A percentile compares a stretch with the other conserved stretches of the same genome.
phyloP scores from a whole-genome alignment of 2,113 vertebrate species.

The Dissostichus mawsoni region DNA sequence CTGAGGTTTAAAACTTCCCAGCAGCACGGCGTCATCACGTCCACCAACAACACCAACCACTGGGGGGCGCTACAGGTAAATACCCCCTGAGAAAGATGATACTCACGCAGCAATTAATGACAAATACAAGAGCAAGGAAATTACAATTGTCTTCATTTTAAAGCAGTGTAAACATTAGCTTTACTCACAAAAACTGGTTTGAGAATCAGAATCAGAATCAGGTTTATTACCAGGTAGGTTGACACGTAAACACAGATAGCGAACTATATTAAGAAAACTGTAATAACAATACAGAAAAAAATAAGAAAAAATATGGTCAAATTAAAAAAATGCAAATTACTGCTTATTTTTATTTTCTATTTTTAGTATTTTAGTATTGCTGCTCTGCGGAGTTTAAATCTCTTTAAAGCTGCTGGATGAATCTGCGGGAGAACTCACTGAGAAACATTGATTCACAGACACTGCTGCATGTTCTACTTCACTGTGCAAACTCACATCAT shows the following conservation, averaged over 20 bases:
- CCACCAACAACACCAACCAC: constrained; percentile 79
- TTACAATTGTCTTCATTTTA: constrained; percentile 4
- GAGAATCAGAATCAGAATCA: not conserved
- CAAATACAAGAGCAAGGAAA: not conserved
- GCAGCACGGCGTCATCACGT: constrained; percentile 80
- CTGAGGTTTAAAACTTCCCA: constrained; percentile 91
- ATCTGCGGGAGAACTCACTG: not conserved
- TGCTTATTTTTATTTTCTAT: no score
- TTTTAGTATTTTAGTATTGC: not conserved
- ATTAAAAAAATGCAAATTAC: no score
- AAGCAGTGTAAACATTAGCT: constrained; percentile 4
- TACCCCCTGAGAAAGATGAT: not conserved
- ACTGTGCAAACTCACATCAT: not conserved
- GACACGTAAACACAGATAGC: no score
- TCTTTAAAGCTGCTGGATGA: constrained; percentile 11
- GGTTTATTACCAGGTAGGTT: no score
- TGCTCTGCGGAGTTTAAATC: constrained; percentile 30
- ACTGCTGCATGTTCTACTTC: not conserved
- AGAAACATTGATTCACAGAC: not conserved
- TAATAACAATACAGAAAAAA: no score
- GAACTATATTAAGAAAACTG: no score
- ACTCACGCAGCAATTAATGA: not conserved
- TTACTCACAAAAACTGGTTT: not conserved
- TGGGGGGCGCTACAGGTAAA: constrained; percentile 87
- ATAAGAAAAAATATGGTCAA: no score